Base-by-base conservation (phyloP, 2,888 invertebrate genomes). In the Cremastinae sp. region DNA sequence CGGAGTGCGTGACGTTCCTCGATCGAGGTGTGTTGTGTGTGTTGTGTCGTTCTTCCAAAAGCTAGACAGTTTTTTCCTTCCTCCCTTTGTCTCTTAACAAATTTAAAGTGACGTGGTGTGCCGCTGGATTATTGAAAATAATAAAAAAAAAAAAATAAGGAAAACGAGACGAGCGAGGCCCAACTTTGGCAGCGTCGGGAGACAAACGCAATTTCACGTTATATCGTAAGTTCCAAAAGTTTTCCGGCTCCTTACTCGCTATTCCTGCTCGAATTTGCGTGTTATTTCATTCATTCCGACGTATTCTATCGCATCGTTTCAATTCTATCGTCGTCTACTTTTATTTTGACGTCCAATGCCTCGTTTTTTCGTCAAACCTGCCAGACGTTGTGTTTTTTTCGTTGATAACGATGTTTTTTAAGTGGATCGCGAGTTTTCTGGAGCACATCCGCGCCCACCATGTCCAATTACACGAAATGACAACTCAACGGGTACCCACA, bases 1-100 rank as follows among this genome's bases (percentile, higher is more conserved):
- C 62, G 47, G 83, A 87, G 83, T 81, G 84, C 78, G 79, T 84
- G 85, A 87, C 86, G 84, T 86, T 86, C 85, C 79, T 82, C 73
- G 78, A 79, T 36, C 36, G 20, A 62, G 20, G 82, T 84, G 78
- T 76, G 75, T 78, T 79, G 82, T 86, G 85, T 84, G 47, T 86
- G 58, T 86, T 80, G 81, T 82, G 84, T 61, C 38, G n/a, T 38
- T 53, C 10, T 38, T 41, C 18, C 54, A 5, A 34, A 8, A 12
- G 22, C 9, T 12, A 9, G 12, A 51, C 14, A n/a, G 47, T 47
- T 14, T 49, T 38, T n/a, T 51, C 14, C n/a, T 51, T 64, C 20
- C 41, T 12, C 20, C 41, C 10, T 36, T 14, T 20, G 54, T 18
- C 9, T 34, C 20, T 14, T 28, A 10, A n/a, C 18, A 43, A 38